Percentiles rank a stretch among this genome's conserved stretches.
phyloP scores from a whole-genome alignment of 2,113 vertebrate genomes.

The Elephantulus edwardii region DNA sequence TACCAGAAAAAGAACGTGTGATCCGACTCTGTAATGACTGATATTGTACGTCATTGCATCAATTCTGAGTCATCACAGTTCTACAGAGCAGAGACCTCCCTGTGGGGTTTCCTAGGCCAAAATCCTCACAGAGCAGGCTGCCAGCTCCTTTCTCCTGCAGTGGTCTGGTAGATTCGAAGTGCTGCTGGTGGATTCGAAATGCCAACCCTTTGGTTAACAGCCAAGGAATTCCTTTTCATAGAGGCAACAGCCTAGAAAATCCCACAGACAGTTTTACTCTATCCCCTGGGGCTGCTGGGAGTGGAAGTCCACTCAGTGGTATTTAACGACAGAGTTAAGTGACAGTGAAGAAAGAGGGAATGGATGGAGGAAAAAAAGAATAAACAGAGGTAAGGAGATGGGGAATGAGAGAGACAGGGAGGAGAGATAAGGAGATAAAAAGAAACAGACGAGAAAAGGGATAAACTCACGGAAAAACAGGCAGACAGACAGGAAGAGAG shows the following conservation, averaged over 20 bases:
- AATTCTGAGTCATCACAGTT: background rate
- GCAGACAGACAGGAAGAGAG: background rate
- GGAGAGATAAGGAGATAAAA: background rate
- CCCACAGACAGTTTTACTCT: background rate
- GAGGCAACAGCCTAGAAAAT: background rate
- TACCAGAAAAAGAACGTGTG: background rate
- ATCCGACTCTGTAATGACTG: background rate
- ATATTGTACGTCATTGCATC: background rate
- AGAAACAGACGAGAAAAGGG: too few relatives aligned
- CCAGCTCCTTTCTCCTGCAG: background rate
- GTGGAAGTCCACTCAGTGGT: background rate
- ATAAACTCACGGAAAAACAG: background rate
- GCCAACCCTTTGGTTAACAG: background rate
- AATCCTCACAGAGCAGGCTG: background rate
- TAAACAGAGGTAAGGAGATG: background rate
- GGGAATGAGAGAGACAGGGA: too few relatives aligned
- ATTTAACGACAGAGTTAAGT: background rate
- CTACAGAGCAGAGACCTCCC: background rate
- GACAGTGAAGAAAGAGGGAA: background rate
- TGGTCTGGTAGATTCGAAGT: too few relatives aligned
- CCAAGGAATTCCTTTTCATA: background rate
- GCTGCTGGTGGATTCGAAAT: background rate
- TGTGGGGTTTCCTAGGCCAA: background rate
- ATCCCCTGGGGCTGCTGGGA: background rate
- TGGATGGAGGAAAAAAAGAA: background rate